Conservation (phyloP, 2,797 vertebrate species). For the Micromesistius poutassou region DNA sequence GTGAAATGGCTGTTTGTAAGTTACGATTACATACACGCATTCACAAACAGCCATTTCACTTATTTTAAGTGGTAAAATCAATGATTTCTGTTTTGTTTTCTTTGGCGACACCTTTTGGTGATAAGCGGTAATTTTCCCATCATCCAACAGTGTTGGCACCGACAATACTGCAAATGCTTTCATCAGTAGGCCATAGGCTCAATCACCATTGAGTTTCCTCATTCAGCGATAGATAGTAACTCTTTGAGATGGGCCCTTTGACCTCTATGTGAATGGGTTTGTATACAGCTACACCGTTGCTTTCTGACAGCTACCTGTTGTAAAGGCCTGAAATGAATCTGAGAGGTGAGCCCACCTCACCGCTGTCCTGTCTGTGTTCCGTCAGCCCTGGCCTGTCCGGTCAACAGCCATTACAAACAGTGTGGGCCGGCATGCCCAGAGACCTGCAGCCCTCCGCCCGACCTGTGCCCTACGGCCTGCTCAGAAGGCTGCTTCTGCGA, state of each 20-base stretch:
- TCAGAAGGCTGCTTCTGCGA: slow-evolving; percentile 62
- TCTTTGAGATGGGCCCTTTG: not conserved
- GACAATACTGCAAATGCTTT: too few species aligned
- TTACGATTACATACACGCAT: too few species aligned
- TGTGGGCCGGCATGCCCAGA: slow-evolving; percentile 67
- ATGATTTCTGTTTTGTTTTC: too few species aligned
- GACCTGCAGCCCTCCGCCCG: slow-evolving; percentile 42
- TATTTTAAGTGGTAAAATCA: not conserved
- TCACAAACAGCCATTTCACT: too few species aligned
- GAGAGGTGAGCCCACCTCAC: not conserved
- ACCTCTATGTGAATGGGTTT: not conserved
- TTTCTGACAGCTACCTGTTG: not conserved
- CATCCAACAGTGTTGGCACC: too few species aligned
- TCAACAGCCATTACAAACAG: slow-evolving; percentile 70
- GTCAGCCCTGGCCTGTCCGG: slow-evolving; percentile 62
- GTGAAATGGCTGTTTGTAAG: too few species aligned
- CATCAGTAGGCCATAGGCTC: too few species aligned
- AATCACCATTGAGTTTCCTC: too few species aligned
- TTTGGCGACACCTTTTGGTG: too few species aligned
- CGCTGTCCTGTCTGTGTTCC: not conserved
- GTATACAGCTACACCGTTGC: not conserved
- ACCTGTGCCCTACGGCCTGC: slow-evolving; percentile 45
- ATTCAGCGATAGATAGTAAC: too few species aligned
- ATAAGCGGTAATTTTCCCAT: too few species aligned
- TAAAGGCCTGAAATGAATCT: not conserved